A percentile compares a stretch with the other conserved stretches of the same genome.
Conservation (phyloP, 1,140 invertebrate genomes). For the Charaxes varanes region DNA sequence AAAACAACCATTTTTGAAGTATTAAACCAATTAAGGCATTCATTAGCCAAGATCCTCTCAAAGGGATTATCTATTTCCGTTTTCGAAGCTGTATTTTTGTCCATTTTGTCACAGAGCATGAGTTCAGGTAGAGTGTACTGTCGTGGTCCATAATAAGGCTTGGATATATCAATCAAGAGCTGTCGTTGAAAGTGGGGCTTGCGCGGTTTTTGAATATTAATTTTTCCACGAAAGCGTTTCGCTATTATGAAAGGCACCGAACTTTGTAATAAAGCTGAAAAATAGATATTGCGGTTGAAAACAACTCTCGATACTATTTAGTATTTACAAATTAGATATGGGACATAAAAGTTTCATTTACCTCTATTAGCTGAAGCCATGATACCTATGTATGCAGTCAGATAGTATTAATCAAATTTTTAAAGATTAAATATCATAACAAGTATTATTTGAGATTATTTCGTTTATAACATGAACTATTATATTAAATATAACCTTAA, state of each 20-base stretch:
- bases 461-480: too few species aligned
- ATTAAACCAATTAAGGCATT: slow-evolving; percentile 80
- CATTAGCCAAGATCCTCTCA: slow-evolving; percentile 80
- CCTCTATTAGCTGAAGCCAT: slow-evolving; percentile 15
- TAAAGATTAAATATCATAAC: too few species aligned
- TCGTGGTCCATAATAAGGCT: slow-evolving; percentile 73
- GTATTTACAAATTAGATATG: too few species aligned
- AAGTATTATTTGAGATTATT: too few species aligned
- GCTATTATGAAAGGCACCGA: slow-evolving; percentile 70
- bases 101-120: slow-evolving; percentile 34
- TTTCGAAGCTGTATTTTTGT: slow-evolving; percentile 19
- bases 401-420: too few species aligned
- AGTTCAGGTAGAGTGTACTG: slow-evolving; percentile 53
- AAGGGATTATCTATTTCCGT: slow-evolving; percentile 77
- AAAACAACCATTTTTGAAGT: slow-evolving; percentile 81
- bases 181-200: slow-evolving; percentile 79
- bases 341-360: too few species aligned
- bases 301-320: too few species aligned
- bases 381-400: too few species aligned
- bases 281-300: too few species aligned
- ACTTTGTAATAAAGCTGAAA: slow-evolving; percentile 60
- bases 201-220: slow-evolving; percentile 83
- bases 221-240: slow-evolving; percentile 80
- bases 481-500: too few species aligned
- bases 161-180: slow-evolving; percentile 76